Base-by-base conservation (phyloP, 2,888 invertebrate species). In the Elegia similella region DNA sequence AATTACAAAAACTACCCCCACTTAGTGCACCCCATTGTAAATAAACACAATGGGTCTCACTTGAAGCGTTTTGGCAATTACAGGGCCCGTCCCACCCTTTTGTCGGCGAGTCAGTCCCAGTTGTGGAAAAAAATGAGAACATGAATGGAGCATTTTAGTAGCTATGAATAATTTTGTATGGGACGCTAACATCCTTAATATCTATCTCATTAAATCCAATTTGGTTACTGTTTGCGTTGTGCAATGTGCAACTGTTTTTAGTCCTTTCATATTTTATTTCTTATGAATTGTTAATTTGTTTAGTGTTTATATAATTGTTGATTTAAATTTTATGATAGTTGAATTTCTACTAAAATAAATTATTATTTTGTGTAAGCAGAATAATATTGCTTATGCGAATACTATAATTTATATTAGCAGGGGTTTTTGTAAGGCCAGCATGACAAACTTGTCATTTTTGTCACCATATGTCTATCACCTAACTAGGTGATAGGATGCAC, bases 1-100 rank as follows among this genome's bases (percentile, higher is more conserved):
- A 88, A 88, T 88, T 90, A 90, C 81, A 89, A 91, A 88, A 90
- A 88, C 90, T 89, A 90, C 89, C 90, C 90, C 90, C 90, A 88
- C 90, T 89, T 86, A 84, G 78, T 75, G 81, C 82, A 85, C 90
- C 90, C 90, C 63, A 87, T 91, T 91, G 88, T 90, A 84, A 86
- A 86, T 78, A 83, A 76, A 84, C 82, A 91, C 90, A 90, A 91
- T 90, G 72, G 86, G 80, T 79, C 82, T 86, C 85, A 84, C 84
- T 87, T 85, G 88, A 87, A 89, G 88, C 90, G 90, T 88, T 91
- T 89, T 83, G 89, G 90, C 89, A 90, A 91, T 91, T 89, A 90
- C 83, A 82, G 85, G 84, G 89, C 88, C 88, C 90, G 75, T 76
- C 90, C 90, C 90, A 91, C 88, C 89, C 88, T 88, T 88, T 91